Conservation (phyloP, 2,113 vertebrate genomes). For the Ictidomys tridecemlineatus region DNA sequence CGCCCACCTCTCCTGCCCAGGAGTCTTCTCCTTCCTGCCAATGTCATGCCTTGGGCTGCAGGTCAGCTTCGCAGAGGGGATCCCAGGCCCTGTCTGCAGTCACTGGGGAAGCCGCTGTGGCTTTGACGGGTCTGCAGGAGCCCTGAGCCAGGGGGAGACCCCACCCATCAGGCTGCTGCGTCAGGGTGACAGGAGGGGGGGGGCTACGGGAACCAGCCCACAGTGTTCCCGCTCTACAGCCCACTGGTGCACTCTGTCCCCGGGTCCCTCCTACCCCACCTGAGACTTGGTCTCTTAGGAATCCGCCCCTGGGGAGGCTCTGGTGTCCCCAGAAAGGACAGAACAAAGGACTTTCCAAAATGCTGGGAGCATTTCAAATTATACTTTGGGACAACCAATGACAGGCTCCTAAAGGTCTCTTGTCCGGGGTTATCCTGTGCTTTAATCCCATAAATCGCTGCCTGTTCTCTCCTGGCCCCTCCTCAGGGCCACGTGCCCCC, state of each 20-base stretch:
- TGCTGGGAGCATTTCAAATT: neutral
- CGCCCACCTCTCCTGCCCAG: neutral
- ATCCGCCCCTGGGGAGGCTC: neutral
- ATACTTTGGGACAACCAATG: neutral
- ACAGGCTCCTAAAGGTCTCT: neutral
- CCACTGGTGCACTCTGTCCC: neutral
- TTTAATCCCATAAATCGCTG: neutral
- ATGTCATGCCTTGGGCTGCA: neutral
- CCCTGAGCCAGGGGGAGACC: neutral
- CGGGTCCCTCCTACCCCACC: neutral
- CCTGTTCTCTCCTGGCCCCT: neutral
- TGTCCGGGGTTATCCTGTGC: neutral
- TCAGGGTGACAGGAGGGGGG: neutral
- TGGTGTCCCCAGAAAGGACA: neutral
- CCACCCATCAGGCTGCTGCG: neutral
- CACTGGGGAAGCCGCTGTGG: neutral
- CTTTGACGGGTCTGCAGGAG: neutral
- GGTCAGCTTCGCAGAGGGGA: conserved; percentile 44
- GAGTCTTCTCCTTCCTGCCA: neutral
- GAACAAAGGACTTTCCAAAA: neutral
- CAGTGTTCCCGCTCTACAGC: neutral
- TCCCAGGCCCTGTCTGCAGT: neutral
- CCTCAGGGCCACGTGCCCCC: conserved; percentile 28
- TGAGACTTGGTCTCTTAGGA: neutral
- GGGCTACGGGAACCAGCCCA: neutral